Evolutionary conservation across 1,140 invertebrate genomes (phyloP).

Genomic region (Drosophila persimilis): DNA sequence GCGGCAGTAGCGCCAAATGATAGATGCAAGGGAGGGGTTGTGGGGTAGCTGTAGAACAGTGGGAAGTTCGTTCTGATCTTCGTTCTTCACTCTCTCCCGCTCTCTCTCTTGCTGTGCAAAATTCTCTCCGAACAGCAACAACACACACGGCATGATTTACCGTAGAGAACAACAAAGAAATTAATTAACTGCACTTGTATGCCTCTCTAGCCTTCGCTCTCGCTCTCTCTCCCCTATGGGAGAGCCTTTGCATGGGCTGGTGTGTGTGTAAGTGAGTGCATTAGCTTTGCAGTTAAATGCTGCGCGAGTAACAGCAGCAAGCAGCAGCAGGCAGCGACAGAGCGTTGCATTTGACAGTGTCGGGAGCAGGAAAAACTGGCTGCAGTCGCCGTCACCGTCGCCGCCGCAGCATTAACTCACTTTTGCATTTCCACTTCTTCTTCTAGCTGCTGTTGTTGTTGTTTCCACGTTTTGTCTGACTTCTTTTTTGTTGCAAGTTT

Average conservation of each 20-base stretch:
- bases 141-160: constrained; percentile 74
- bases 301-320: constrained; percentile 54
- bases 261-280: constrained; percentile 65
- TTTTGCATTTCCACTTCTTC: constrained; percentile 60
- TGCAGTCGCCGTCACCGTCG: constrained; percentile 11
- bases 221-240: constrained; percentile 25
- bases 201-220: constrained; percentile 20
- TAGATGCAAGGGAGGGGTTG: too few species aligned
- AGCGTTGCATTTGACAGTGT: constrained; percentile 75
- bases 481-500: constrained; percentile 17
- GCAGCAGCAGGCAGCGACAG: constrained; percentile 16
- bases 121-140: constrained; percentile 39
- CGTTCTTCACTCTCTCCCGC: constrained; percentile 23
- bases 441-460: constrained; percentile 39
- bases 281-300: constrained; percentile 77
- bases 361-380: constrained; percentile 75
- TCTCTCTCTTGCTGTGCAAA: constrained; percentile 30
- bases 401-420: constrained; percentile 69
- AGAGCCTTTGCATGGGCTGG: constrained; percentile 1
- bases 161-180: constrained; percentile 81
- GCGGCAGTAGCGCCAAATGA: constrained; percentile 25
- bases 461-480: constrained; percentile 22
- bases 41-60: constrained; percentile 19
- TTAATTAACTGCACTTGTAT: constrained; percentile 78
- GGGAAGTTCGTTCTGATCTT: constrained; percentile 38